phyloP scores from a whole-genome alignment of 2,113 vertebrate species.

The Elanoides forficatus region DNA sequence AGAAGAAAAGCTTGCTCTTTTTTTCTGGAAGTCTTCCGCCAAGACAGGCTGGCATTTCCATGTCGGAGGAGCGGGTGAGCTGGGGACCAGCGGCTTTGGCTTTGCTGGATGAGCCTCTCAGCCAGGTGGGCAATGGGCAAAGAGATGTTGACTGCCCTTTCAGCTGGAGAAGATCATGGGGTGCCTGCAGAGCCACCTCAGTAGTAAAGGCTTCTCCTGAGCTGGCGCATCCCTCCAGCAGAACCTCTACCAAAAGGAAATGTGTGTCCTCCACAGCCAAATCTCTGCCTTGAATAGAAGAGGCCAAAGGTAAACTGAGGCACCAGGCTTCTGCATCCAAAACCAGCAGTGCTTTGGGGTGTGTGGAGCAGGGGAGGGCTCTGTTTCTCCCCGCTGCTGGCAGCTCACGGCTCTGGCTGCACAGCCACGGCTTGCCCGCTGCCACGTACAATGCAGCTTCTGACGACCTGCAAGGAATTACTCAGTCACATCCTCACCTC shows the following conservation, averaged over 20 bases:
- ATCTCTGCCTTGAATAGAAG: neutral
- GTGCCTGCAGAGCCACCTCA: rapidly evolving
- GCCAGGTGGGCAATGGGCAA: neutral
- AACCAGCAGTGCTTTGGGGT: rapidly evolving
- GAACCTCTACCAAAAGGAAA: neutral
- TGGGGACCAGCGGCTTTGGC: neutral
- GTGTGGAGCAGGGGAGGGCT: neutral
- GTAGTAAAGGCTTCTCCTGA: neutral
- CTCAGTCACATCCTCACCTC: neutral
- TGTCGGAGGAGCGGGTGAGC: rapidly evolving
- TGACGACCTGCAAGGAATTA: rapidly evolving
- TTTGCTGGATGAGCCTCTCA: neutral
- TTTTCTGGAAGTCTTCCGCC: neutral
- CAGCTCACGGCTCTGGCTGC: neutral
- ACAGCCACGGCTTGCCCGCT: neutral
- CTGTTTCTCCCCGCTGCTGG: rapidly evolving
- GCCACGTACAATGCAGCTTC: neutral
- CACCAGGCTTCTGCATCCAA: neutral
- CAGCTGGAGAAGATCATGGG: rapidly evolving
- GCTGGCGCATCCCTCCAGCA: neutral
- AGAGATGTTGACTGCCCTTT: neutral
- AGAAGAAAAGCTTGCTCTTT: neutral
- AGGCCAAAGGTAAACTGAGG: neutral
- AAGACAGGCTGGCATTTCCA: neutral
- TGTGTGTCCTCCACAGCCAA: neutral